Base-by-base conservation (phyloP, 2,797 vertebrate genomes). In the Typhlichthys eigenmanni region DNA sequence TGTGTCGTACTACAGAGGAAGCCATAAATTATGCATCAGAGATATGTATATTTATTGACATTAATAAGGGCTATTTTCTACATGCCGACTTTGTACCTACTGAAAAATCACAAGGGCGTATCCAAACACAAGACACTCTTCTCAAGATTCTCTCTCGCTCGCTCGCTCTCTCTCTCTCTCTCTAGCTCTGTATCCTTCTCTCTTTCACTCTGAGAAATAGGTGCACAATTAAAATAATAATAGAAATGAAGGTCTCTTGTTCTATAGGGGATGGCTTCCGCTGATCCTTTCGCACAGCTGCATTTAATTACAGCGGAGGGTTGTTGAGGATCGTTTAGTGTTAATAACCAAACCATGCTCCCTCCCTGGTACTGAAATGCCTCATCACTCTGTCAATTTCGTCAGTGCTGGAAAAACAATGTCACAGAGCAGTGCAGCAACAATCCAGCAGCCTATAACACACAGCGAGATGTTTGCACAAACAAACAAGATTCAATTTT, bases 21-120 rank as follows among this genome's bases (percentile, higher is more conserved):
- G 65, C 69, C 79, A 93, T 93, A 92, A 93, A 93, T 93, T 92
- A 93, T 93, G 90, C 90, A 93, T 90, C 82, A 90, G 82, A 87
- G 89, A 88, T 88, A 90, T 91, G 89, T 89, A 89, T 91, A 88
- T 87, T 85, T 90, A 91, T 91, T 92, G 87, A 91, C 91, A 92
- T 91, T 90, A 91, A 91, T 91, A 90, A 88, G 81, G 89, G 81
- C 88, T 84, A 84, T 85, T 92, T 91, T 82, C 83, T 87, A 86
- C 79, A 82, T 72, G 78, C 72, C 79, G 76, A 85, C 82, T 92
- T 91, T 91, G 82, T 92, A 90, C 85, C 87, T 89, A 87, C 77
- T 50, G 78, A 66, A 81, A 71, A 91, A 87, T 89, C 90, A 89
- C 89, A 86, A 13, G 89, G 89, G 90, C 88, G 87, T 84, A 75